Evolutionary conservation across 2,113 vertebrate genomes (phyloP).

Genomic region (Seriola rivoliana): DNA sequence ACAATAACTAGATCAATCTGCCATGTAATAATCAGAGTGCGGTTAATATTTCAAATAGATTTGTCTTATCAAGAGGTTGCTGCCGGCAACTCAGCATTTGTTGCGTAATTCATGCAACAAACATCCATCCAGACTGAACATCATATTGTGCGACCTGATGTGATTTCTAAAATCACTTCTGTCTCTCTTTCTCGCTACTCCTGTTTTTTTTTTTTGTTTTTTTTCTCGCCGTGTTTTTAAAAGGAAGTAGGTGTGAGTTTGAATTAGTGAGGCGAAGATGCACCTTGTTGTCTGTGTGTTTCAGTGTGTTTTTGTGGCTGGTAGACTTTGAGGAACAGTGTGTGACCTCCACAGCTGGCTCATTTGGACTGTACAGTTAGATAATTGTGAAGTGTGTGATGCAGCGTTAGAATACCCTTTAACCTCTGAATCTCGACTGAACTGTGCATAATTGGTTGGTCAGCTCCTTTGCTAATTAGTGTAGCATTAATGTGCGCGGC

Average conservation of each 20-base stretch:
- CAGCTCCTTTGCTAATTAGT: slow-evolving; percentile 85
- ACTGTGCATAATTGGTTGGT: slow-evolving; percentile 84
- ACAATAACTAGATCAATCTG: slow-evolving; percentile 27
- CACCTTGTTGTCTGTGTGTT: slow-evolving; percentile 6
- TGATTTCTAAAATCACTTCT: slow-evolving; percentile 1
- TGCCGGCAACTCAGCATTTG: slow-evolving; percentile 53
- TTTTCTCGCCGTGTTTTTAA: neutral
- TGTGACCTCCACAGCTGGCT: slow-evolving; percentile 48
- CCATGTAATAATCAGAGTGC: slow-evolving; percentile 45
- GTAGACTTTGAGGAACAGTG: neutral
- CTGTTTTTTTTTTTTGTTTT: neutral
- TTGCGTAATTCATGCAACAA: slow-evolving; percentile 68
- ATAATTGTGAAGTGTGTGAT: slow-evolving; percentile 52
- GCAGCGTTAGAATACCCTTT: slow-evolving; percentile 69
- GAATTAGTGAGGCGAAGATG: slow-evolving; percentile 22
- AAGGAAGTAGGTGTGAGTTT: slow-evolving; percentile 8
- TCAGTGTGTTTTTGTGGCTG: neutral
- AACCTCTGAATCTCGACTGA: slow-evolving; percentile 81
- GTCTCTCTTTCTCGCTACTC: neutral
- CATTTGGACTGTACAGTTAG: slow-evolving; percentile 51
- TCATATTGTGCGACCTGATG: neutral
- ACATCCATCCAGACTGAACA: slow-evolving; percentile 42
- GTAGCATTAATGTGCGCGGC: slow-evolving; percentile 76
- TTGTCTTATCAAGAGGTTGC: slow-evolving; percentile 53
- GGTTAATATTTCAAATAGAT: slow-evolving; percentile 42